Evolutionary conservation across 2,797 vertebrate species (phyloP).

Genomic region (Antennarius maculatus): DNA sequence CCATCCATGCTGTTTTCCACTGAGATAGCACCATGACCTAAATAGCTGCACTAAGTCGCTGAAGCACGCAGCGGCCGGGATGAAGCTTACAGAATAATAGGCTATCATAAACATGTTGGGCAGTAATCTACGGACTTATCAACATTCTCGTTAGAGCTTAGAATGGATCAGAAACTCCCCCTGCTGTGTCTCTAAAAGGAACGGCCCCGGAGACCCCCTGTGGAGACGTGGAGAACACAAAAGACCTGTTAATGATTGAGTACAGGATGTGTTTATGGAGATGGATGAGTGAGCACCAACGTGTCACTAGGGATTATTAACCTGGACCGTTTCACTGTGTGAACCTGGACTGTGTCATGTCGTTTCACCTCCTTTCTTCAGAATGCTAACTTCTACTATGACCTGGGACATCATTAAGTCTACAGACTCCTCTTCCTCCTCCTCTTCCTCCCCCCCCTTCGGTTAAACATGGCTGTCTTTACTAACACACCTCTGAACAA

Average conservation of each 20-base stretch:
- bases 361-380: too few relatives aligned
- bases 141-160: conserved; percentile 72
- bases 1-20: conserved; percentile 30
- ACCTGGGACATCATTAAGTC: too few relatives aligned
- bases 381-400: too few relatives aligned
- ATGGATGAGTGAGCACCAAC: conserved; percentile 9
- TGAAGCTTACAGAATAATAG: conserved; percentile 77
- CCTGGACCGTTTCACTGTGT: too few relatives aligned
- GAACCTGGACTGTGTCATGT: too few relatives aligned
- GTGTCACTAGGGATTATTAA: neutral
- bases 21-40: conserved; percentile 64
- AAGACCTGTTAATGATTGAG: conserved; percentile 29
- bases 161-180: conserved; percentile 75
- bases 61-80: conserved; percentile 67
- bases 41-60: conserved; percentile 74
- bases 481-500: too few relatives aligned
- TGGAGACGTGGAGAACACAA: conserved; percentile 27
- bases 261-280: neutral
- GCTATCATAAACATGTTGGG: conserved; percentile 81
- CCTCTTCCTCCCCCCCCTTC: too few relatives aligned
- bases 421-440: too few relatives aligned
- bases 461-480: too few relatives aligned
- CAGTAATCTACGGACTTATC: conserved; percentile 79
- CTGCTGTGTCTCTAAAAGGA: conserved; percentile 51
- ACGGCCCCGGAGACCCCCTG: conserved; percentile 42